Base-by-base conservation (phyloP, 2,888 invertebrate genomes). In the Elgonia sp. region DNA sequence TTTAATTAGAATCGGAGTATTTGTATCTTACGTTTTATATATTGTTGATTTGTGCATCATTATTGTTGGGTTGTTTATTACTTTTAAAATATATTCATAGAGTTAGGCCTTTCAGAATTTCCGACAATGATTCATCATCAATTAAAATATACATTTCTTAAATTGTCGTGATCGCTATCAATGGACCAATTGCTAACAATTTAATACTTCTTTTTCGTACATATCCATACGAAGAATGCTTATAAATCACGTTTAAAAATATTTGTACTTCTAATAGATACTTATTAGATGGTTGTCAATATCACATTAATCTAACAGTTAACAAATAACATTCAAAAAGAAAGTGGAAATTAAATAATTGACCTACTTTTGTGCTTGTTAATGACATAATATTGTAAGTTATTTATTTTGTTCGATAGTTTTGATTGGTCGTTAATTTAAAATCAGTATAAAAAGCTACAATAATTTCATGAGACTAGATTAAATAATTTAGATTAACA, bases 231-330 rank as follows among this genome's bases (percentile, higher is more conserved):
- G 18, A 77, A 39, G 14, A 53, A 55, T 63, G 37, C 39, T 65
- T 77, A 53, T 20, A 77, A 77, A 65, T 62, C 55, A 50, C 29
- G 12, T 60, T 70, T 60, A 69, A 69, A 79, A 70, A 70, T 70
- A 80, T 80, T 69, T 69, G 60, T 70, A 70, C 70, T 70, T 62
- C 77, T 70, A 62, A 62, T 60, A n/a, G 62, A 46, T 62, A 29
- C 60, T 57, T n/a, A 18, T 67, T 57, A 42, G 37, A 67, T 21
- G 42, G 21, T 67, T 39, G 57, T 67, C 29, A 55, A 79, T 79
- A 79, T 79, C 79, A 79, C 79, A 79, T 79, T 57, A 62, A 79
- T 55, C 46, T 46, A 46, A 55, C n/a, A 67, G 20, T 46, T 67
- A 67, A 67, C 10, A 67, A 70, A 53, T 10, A 53, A n/a, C 16